Percentiles rank a stretch among this genome's conserved stretches.
Conservation (phyloP, 2,888 invertebrate species). For the Doris montereyensis region DNA sequence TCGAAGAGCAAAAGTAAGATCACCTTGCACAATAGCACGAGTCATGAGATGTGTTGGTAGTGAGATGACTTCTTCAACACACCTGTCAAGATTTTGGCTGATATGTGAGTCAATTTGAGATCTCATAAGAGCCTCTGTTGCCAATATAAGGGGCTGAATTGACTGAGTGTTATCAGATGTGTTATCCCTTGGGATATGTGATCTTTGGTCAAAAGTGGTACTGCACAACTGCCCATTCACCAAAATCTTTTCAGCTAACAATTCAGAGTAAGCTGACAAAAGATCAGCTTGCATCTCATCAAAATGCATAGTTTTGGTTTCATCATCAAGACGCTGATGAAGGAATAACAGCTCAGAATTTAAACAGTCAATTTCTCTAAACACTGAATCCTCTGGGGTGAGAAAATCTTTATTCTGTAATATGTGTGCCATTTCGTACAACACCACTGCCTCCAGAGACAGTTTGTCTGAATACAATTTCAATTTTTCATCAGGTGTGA, state of each 20-base stretch:
- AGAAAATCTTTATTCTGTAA: slow-evolving; percentile 56
- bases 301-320: slow-evolving; percentile 54
- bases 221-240: slow-evolving; percentile 66
- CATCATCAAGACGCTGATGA: slow-evolving; percentile 51
- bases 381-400: slow-evolving; percentile 52
- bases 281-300: slow-evolving; percentile 51
- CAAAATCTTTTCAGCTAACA: slow-evolving; percentile 79
- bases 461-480: slow-evolving; percentile 63
- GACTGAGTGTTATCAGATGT: slow-evolving; percentile 52
- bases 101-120: slow-evolving; percentile 62
- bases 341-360: slow-evolving; percentile 48
- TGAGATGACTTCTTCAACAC: slow-evolving; percentile 52
- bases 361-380: slow-evolving; percentile 59
- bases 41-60: slow-evolving; percentile 59
- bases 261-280: slow-evolving; percentile 83
- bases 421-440: slow-evolving; percentile 63
- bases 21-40: slow-evolving; percentile 61
- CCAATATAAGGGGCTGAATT: slow-evolving; percentile 54
- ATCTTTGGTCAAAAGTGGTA: slow-evolving; percentile 40
- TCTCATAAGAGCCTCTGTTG: slow-evolving; percentile 61
- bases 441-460: slow-evolving; percentile 63
- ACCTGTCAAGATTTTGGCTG: slow-evolving; percentile 52
- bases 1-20: slow-evolving; percentile 70
- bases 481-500: slow-evolving; percentile 26
- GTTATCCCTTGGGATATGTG: slow-evolving; percentile 43